These are phyloP conservation scores for Acrobasis consociella DNA, from an alignment of 2,888 invertebrate genomes.

Conservation along the genomic window DNA sequence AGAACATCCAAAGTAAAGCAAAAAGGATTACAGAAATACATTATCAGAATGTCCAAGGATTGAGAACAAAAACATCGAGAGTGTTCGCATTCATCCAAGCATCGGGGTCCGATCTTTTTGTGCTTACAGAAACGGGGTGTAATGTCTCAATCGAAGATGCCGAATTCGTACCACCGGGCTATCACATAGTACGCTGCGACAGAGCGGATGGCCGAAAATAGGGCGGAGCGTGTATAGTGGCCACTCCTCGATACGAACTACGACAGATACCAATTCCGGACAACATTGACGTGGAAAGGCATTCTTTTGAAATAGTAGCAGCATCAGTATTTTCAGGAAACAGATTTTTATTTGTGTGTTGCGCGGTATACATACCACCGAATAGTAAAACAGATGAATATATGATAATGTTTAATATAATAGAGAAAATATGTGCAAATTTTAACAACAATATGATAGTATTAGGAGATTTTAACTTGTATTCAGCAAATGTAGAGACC, in stretches of 20 bases:
- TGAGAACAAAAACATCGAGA: background rate
- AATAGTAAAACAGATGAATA: too few species aligned
- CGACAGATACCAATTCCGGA: background rate
- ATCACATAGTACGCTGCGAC: conserved; percentile 8
- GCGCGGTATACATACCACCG: background rate
- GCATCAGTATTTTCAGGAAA: background rate
- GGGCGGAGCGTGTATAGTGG: conserved; percentile 1
- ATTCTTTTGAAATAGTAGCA: background rate
- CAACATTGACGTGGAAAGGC: background rate
- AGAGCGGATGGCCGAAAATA: conserved; percentile 6
- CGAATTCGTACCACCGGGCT: background rate
- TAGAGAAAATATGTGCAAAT: background rate
- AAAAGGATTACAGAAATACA: background rate
- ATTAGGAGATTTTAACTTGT: too few species aligned
- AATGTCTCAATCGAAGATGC: background rate
- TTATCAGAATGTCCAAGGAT: background rate
- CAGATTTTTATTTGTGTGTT: conserved; percentile 2
- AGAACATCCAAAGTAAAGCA: too few species aligned
- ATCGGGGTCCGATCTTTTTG: background rate
- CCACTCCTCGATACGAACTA: background rate
- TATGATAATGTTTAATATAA: too few species aligned
- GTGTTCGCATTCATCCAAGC: background rate
- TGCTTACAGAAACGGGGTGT: background rate
- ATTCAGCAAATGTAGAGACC: too few species aligned
- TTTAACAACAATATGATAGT: background rate